Base-by-base conservation (phyloP, 2,113 vertebrate genomes). In the Anthoscopus minutus region DNA sequence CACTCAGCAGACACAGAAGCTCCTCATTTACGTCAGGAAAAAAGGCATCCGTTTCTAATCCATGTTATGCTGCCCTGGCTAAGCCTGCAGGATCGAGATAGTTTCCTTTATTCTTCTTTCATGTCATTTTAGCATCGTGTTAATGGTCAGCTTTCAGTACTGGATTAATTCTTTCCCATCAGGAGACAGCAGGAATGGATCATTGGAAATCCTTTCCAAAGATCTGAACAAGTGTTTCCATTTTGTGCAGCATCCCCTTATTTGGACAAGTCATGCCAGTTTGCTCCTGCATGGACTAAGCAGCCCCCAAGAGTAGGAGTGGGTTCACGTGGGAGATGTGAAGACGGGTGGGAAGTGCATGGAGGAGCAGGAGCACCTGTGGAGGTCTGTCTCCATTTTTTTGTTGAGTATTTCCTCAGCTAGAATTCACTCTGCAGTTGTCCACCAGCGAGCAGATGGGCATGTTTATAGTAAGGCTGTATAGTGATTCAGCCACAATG, bases 371-470 rank as follows among this genome's bases (percentile, higher is more conserved):
- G 37, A 86, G 47, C 89, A 94, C 82, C 88, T 86, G 92, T 95
- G 82, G 48, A 94, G 92, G 45, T 72, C 35, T 71, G 51, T 92
- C 81, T 89, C 27, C 0, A 0, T 2, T 93, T 89, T 93, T 80
- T 81, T 79, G 60, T 81, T 80, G 28, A 73, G 54, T 60, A 37
- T 93, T 95, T 93, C 62, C 87, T 80, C 54, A 67, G 45, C 83
- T 89, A 72, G 48, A 57, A 45, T 81, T 92, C 48, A 30, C 64
- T 81, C 86, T 18, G 38, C 81, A 93, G 76, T 95, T 96, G 92
- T 96, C 74, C 92, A 83, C 35, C 37, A 33, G 57, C 5, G 40
- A 96, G 92, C 96, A 97, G 92, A 96, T 96, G 95, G 79, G 37
- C 44, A 71, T 81, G 88, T 94, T 95, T 95, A 37, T 67, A 89